Base-by-base conservation (phyloP, 2,888 invertebrate genomes). In the Cactoblastis cactorum region DNA sequence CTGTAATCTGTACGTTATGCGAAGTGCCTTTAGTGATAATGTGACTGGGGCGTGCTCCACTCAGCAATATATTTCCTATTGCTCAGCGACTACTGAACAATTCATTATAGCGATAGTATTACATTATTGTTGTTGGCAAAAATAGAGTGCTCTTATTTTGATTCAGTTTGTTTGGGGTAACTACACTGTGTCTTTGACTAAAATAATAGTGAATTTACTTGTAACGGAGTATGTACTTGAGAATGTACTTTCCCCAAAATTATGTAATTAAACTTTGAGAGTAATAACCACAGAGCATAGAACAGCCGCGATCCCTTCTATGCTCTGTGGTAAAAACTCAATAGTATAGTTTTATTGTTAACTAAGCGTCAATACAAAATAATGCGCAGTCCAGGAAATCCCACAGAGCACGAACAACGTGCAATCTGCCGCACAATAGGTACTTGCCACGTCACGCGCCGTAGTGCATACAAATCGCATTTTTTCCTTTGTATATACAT, bases 1-100 rank as follows among this genome's bases (percentile, higher is more conserved):
- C 19, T 49, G 37, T 15, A 18, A 12, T 49, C 19, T 49, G 37
- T 15, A 18, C 43, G 58, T 61, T 60, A 57, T 61, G 50, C 54
- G 54, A 73, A 72, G 73, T 74, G 73, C 72, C 73, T 74, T 72
- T 61, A 55, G 60, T 54, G 28, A 33, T 15, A 24, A 17, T 32
- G 33, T 15, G 37, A 28, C n/a, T 33, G 38, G 22, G n/a, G 18
- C 12, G 22, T 24, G 12, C 24, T 14, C 11, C 38, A 38, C 28
- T 28, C 8, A 28, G 9, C 22, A 22, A 22, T 22, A 22, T 22
- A 4, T 22, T 22, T n/a, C 5, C 3, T 22, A 5, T 22, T 22
- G 38, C 38, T 19, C 1, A 4, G 19, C 12, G 19, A 19, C 39
- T 12, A 8, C 39, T 6, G 1, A 14, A 3, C 12, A 22, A 19